Evolutionary conservation across 1,140 invertebrate species (phyloP).

Genomic region (Platyura marginata): DNA sequence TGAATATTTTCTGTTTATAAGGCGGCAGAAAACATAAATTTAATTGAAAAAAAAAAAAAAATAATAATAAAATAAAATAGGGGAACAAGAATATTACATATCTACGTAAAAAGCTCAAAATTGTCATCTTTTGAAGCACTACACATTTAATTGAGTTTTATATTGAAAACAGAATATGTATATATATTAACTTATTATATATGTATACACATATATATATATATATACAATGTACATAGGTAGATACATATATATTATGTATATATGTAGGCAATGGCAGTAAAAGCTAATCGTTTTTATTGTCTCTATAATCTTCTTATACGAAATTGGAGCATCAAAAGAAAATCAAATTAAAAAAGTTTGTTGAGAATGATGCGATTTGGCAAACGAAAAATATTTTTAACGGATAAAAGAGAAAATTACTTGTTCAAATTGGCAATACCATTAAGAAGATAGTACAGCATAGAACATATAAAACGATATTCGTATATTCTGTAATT

Average conservation of each 20-base stretch:
- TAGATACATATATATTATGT: too few relatives aligned
- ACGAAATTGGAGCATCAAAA: conserved; percentile 2
- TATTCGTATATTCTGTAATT: too few relatives aligned
- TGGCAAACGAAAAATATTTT: neutral
- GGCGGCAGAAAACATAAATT: neutral
- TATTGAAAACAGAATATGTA: too few relatives aligned
- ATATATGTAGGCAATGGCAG: too few relatives aligned
- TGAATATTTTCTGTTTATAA: neutral
- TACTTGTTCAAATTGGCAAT: too few relatives aligned
- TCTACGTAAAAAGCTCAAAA: neutral
- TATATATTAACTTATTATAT: too few relatives aligned
- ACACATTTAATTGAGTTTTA: neutral
- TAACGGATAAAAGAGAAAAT: neutral
- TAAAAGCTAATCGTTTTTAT: conserved; percentile 3
- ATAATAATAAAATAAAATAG: neutral
- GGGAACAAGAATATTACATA: too few relatives aligned
- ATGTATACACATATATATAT: too few relatives aligned
- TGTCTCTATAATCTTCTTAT: conserved; percentile 3
- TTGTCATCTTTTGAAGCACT: neutral
- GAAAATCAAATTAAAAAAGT: conserved; percentile 3
- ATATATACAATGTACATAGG: too few relatives aligned
- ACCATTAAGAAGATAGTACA: too few relatives aligned
- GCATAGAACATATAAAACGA: too few relatives aligned
- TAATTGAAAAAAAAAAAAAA: neutral
- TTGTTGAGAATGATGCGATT: neutral